These are phyloP conservation scores for Pelusios castaneus DNA, from an alignment of 2,113 vertebrate genomes.

Conservation along the genomic window DNA sequence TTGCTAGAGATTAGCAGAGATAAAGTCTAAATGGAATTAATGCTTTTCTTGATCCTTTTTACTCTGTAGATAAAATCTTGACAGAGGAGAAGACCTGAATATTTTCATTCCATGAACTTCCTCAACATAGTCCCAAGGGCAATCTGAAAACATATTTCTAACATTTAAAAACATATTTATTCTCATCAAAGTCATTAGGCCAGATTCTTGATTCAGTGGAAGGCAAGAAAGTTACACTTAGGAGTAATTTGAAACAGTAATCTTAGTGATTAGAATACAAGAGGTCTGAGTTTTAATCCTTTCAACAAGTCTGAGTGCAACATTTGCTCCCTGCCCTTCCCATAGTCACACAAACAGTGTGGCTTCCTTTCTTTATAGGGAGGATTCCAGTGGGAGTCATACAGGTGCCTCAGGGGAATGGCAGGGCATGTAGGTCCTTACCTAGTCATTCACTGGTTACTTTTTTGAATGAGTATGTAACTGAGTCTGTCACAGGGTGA, in stretches of 20 bases:
- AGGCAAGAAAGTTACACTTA: background rate
- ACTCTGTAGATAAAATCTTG: background rate
- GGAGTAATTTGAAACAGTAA: background rate
- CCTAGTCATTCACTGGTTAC: background rate
- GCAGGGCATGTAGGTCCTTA: background rate
- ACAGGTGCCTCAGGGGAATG: background rate
- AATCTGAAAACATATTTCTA: background rate
- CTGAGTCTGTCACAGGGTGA: background rate
- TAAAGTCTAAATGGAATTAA: background rate
- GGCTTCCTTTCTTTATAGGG: background rate
- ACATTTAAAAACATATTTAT: background rate
- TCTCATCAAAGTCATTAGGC: background rate
- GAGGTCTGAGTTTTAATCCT: background rate
- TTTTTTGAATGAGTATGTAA: background rate
- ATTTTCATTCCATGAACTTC: background rate
- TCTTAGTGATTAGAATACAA: background rate
- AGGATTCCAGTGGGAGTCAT: background rate
- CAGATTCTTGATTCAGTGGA: background rate
- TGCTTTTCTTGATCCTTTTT: background rate
- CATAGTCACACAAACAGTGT: background rate
- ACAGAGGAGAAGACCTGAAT: background rate
- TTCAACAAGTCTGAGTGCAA: background rate
- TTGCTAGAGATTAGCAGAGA: background rate
- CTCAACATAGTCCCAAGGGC: background rate
- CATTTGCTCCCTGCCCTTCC: accelerated